Base-by-base conservation (phyloP, 2,113 vertebrate species). In the Microtus richardsoni region DNA sequence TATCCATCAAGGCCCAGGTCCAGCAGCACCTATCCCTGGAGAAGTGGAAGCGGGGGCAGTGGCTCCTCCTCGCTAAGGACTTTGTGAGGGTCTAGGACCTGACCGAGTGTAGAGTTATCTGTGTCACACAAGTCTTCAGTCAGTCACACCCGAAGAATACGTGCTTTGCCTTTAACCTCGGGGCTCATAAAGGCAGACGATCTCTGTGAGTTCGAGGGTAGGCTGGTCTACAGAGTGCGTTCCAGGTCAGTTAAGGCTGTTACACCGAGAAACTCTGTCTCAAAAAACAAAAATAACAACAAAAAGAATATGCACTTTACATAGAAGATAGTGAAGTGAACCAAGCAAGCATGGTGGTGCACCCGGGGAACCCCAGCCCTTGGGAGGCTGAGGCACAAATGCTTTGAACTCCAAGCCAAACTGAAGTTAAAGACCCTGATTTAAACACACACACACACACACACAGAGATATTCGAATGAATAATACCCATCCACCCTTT, bases 1-100 rank as follows among this genome's bases (percentile, higher is more conserved):
- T 83, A 78, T 78, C 94, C 24, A 64, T n/a, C 41, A 88, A 77
- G 33, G 73, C 89, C 52, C 84, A 89, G 39, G 66, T 77, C n/a
- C 82, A 22, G 33, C 41, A 91, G 82, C 94, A 62, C 13, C 44
- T 44, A 11, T 44, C 58, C 19, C 75, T 16, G 88, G 5, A 85
- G 64, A 94, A 44, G 19, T 54, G 30, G 85, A 4, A 84, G 70
- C 5, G 79, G 52, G 64, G 41, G 44, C 22, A 74, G 52, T 64
- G 41, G 44, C 26, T 52, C 52, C n/a, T 24, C 13, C 47, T 70
- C 47, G 6, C 52, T n/a, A 78, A 86, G 70, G 28, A 16, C 91
- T 80, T 68, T 92, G 83, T 75, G 75, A 90, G 75, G 24, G 8
- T 58, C 52, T 5, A 39, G 73, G 36, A 94, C 30, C 26, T 80